Conservation (phyloP, 2,888 invertebrate species). For the Abrostola tripartita region DNA sequence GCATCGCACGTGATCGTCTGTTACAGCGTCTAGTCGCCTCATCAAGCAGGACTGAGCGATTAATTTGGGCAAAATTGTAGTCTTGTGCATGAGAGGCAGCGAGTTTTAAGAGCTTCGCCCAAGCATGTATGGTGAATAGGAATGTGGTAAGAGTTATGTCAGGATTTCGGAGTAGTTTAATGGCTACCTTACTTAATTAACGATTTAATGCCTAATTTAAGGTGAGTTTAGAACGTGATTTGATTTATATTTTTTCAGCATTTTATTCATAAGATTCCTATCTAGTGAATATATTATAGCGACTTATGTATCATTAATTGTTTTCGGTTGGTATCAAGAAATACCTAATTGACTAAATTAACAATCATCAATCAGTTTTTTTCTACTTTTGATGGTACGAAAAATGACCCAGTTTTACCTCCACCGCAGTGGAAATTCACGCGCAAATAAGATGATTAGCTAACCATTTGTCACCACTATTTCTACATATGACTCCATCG, state of each 20-base stretch:
- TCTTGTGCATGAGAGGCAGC: conserved; percentile 54
- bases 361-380: no score
- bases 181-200: no score
- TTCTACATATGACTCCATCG: conserved; percentile 18
- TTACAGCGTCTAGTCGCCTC: conserved; percentile 82
- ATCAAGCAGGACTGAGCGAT: conserved; percentile 75
- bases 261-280: no score
- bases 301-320: no score
- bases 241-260: no score
- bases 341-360: no score
- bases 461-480: conserved; percentile 24
- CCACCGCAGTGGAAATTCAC: conserved; percentile 2
- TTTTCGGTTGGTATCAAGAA: no score
- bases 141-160: not conserved
- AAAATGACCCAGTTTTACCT: not conserved
- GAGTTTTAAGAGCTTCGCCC: conserved; percentile 15
- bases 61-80: conserved; percentile 72
- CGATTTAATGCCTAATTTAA: not conserved
- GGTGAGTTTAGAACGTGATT: no score
- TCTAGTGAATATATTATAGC: no score
- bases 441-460: conserved; percentile 1
- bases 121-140: not conserved
- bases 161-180: not conserved
- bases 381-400: no score
- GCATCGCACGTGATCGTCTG: conserved; percentile 87